A percentile compares a stretch with the other conserved stretches of the same genome.
These are phyloP conservation scores for Coecobrya sp. DNA, from an alignment of 2,888 invertebrate species.

Conservation along the genomic window DNA sequence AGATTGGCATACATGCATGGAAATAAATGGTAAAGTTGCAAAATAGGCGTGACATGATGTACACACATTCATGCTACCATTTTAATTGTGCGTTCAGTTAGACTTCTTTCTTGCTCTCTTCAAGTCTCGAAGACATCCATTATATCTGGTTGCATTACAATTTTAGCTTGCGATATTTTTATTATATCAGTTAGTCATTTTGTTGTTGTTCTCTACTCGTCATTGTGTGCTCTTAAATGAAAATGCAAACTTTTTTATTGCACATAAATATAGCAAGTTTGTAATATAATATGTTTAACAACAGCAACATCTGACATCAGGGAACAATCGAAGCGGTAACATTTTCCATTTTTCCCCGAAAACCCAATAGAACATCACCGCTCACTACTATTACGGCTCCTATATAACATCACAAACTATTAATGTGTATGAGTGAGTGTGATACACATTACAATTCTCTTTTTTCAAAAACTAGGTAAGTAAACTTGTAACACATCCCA, in stretches of 20 bases:
- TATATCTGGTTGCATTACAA: not conserved
- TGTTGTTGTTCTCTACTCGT: not conserved
- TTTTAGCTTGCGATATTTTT: not conserved
- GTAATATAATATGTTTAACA: not conserved
- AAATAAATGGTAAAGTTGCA: conserved; percentile 50
- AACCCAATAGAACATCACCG: conserved; percentile 68
- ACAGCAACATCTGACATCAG: conserved; percentile 69
- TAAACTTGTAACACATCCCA: conserved; percentile 72
- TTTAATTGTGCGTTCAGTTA: conserved; percentile 11
- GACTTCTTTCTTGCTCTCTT: not conserved
- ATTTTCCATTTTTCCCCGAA: conserved; percentile 75
- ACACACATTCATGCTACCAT: conserved; percentile 52
- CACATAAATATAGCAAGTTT: not conserved
- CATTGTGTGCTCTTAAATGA: conserved; percentile 29
- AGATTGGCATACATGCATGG: not conserved
- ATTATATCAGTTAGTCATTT: conserved; percentile 46
- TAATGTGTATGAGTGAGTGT: conserved; percentile 45
- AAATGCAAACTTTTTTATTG: conserved; percentile 46
- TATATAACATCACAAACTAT: not conserved
- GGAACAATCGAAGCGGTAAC: conserved; percentile 78
- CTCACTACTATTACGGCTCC: not conserved
- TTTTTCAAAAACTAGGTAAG: conserved; percentile 69
- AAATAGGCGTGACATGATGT: conserved; percentile 72
- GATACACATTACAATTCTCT: conserved; percentile 37
- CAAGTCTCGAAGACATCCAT: not conserved